Conservation (phyloP, 2,888 invertebrate species). For the Xylophagus ater region DNA sequence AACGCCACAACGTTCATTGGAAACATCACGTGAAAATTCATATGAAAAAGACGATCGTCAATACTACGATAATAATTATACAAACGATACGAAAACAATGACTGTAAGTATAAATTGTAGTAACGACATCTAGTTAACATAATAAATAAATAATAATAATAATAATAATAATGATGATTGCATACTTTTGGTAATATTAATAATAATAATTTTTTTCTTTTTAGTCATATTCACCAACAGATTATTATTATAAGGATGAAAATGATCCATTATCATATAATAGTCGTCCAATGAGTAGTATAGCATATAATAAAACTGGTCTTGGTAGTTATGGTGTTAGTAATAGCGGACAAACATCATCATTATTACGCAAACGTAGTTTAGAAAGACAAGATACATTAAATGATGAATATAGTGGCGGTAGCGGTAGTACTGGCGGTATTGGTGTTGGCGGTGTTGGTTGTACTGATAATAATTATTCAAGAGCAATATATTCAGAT, state of each 20-base stretch:
- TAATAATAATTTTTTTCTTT: constrained; percentile 11
- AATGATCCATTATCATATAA: constrained; percentile 68
- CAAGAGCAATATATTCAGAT: too few relatives aligned
- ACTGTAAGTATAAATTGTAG: constrained; percentile 17
- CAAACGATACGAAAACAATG: constrained; percentile 18
- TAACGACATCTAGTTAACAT: not conserved
- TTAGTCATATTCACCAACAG: constrained; percentile 31
- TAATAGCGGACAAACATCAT: constrained; percentile 4
- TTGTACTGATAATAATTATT: too few relatives aligned
- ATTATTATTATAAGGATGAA: constrained; percentile 36
- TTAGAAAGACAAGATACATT: constrained; percentile 69
- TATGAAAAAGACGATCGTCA: constrained; percentile 62
- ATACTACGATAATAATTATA: constrained; percentile 18
- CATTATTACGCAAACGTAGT: constrained; percentile 50
- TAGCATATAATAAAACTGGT: constrained; percentile 22
- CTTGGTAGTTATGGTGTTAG: constrained; percentile 19
- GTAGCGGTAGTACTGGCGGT: constrained; percentile 2
- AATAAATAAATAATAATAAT: not conserved
- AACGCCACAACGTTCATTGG: constrained; percentile 49
- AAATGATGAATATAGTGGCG: constrained; percentile 49
- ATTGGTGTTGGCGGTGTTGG: not conserved
- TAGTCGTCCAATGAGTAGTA: constrained; percentile 53
- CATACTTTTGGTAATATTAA: not conserved
- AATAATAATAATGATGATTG: not conserved
- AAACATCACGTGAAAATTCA: constrained; percentile 71